Evolutionary conservation across 2,888 invertebrate genomes (phyloP), one percentile per base, ranked within the genome.

Genomic region (Orthonevra nobilis): DNA sequence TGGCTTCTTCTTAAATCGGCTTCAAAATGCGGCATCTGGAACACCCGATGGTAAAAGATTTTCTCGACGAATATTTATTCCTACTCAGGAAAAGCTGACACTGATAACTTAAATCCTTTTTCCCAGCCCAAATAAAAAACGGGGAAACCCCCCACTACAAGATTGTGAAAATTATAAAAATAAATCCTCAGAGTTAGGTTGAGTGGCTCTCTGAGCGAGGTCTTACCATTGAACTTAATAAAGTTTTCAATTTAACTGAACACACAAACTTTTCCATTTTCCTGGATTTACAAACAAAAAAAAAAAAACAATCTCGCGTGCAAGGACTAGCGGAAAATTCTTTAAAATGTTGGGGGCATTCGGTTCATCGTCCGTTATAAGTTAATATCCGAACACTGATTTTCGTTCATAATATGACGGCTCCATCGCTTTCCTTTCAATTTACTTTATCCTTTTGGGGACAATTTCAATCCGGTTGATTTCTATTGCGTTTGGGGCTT

Each of bases 311-410:
- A 32, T 56, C 23, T 20, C 28, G 30, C 44, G 32, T 42, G 52
- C 17, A 34, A 42, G 54, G 32, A 66, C 23, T 54, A 48, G 48
- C 50, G 34, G 60, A 50, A 60, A 38, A 38, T 44, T 42, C 40
- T 60, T 19, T 10, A 64, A 64, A 77, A 38, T 46, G 56, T 58
- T 64, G 7, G 60, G 77, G 70, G 54, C 66, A 66, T 79, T 73
- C 60, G 77, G 64, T 79, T 68, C 66, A 73, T 79, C 73, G 66
- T 79, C 73, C 73, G 73, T 79, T 79, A 79, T 79, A 79, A 79
- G 79, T 79, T 79, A 79, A 79, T 79, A 79, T 79, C 72, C 66
- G 60, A 79, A 60, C 73, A 79, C 73, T 79, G 79, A 79, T 79
- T 79, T 66, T 73, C 66, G 60, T 60, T 66, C 73, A 72, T 79